Conservation (phyloP, 2,888 invertebrate species). For the Caenorhabditis uteleia region DNA sequence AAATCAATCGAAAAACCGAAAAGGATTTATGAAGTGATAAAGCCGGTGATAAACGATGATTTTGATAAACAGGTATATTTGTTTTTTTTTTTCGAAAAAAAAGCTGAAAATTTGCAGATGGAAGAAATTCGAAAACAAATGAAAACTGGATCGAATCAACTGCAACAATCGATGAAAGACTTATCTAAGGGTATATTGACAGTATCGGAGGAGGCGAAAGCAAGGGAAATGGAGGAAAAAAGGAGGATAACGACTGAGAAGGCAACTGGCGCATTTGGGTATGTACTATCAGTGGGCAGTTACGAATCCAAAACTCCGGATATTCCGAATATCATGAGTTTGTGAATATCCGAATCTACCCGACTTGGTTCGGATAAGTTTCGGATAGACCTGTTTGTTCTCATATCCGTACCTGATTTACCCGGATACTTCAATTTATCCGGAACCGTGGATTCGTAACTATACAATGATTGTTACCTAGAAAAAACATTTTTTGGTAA, state of each 20-base stretch:
- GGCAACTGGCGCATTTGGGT: conserved; percentile 39
- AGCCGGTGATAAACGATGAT: conserved; percentile 65
- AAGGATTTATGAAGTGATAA: conserved; percentile 58
- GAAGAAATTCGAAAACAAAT: conserved; percentile 66
- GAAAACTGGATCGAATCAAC: conserved; percentile 55
- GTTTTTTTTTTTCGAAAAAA: too few species aligned
- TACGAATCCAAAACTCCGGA: not conserved
- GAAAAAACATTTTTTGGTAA: too few species aligned
- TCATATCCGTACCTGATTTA: too few species aligned
- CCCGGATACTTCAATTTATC: too few species aligned
- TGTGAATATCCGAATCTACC: too few species aligned
- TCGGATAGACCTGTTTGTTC: too few species aligned
- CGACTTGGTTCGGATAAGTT: too few species aligned
- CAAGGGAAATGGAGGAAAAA: conserved; percentile 40
- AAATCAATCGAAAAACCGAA: conserved; percentile 51
- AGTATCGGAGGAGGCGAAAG: conserved; percentile 41
- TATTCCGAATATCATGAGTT: conserved; percentile 26
- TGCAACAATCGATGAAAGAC: conserved; percentile 56
- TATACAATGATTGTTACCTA: too few species aligned
- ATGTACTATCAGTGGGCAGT: too few species aligned
- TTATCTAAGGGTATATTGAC: conserved; percentile 44
- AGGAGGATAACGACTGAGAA: conserved; percentile 25
- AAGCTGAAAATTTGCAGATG: conserved; percentile 48
- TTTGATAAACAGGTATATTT: conserved; percentile 65
- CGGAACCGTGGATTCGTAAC: too few species aligned